Base-by-base conservation (phyloP, 2,888 invertebrate genomes). In the Troilus luridus region DNA sequence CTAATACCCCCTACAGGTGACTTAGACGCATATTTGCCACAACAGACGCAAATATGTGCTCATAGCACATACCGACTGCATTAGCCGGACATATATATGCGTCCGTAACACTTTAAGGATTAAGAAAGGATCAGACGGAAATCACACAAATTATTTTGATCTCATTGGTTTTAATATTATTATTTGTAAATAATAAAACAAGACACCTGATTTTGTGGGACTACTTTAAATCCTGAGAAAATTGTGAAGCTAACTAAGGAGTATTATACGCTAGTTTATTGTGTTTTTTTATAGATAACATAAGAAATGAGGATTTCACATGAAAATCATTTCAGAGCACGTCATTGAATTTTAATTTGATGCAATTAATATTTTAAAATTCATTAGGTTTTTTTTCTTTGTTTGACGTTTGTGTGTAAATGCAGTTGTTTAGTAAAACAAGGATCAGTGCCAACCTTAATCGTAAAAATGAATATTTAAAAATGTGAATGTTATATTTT, bases 281-380 rank as follows among this genome's bases (percentile, higher is more conserved):
- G 67, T 67, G 67, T 24, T 67, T 19, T 41, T 77, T 77, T 77
- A 17, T 77, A 14, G 17, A 19, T 41, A 8, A 77, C 27, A 41
- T 77, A 41, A 41, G 41, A 27, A 1, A 7, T 77, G 24, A 67
- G 72, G 14, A 72, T 72, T 17, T 27, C 27, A 27, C 72, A 72
- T 14, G 14, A 3, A 14, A 41, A 77, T 41, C 67, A 12, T 67
- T 67, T 67, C 67, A 67, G 24, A 3, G 67, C 64, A 19, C 19
- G 9, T 41, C 8, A 41, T 41, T 27, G 72, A 41, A 77, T 77
- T 77, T 41, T 14, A 14, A 41, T 17, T 41, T 41, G 41, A 17
- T 77, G 27, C 72, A 77, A 41, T 77, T 77, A 77, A 17, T 41
- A 77, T 77, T 77, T 77, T 77, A 77, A 27, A 77, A 77, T 77